A percentile compares a stretch with the other conserved stretches of the same genome.
Evolutionary conservation across 2,888 invertebrate genomes (phyloP).

Genomic region (Spialia ferax): DNA sequence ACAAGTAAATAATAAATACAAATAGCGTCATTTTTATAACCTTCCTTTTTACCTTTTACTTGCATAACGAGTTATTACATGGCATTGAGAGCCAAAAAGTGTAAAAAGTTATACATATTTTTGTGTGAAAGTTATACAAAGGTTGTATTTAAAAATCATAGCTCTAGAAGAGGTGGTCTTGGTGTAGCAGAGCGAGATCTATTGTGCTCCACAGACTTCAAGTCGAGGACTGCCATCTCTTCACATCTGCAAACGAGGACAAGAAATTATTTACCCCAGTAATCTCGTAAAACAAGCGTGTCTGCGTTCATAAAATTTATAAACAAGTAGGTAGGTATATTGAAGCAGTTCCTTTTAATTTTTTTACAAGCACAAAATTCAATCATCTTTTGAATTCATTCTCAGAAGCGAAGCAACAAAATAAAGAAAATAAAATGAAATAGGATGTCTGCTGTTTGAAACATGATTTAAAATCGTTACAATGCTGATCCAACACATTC

Average conservation of each 20-base stretch:
- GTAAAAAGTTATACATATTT: conserved; percentile 30
- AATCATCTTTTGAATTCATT: background rate
- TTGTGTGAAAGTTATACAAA: conserved; percentile 28
- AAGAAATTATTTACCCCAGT: conserved; percentile 22
- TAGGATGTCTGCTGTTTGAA: conserved; percentile 2
- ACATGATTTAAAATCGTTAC: conserved; percentile 1
- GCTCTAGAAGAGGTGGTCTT: conserved; percentile 72
- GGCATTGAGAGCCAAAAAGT: conserved; percentile 33
- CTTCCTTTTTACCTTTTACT: conserved; percentile 15
- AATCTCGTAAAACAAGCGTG: conserved; percentile 5
- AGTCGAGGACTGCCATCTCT: conserved; percentile 77
- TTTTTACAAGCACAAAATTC: background rate
- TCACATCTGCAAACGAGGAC: conserved; percentile 69
- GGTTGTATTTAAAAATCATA: conserved; percentile 55
- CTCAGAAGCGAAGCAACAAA: conserved; percentile 5
- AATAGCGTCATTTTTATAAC: conserved; percentile 19
- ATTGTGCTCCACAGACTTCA: conserved; percentile 60
- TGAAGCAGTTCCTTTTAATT: background rate
- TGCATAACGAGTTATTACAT: conserved; percentile 30
- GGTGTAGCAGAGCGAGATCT: conserved; percentile 72
- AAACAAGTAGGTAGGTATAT: background rate
- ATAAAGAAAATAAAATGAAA: conserved; percentile 5
- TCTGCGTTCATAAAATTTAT: background rate
- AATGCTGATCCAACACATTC: background rate
- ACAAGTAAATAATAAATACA: conserved; percentile 22